These are phyloP conservation scores for Cantharis lateralis DNA, from an alignment of 2,888 invertebrate genomes.

Conservation along the genomic window DNA sequence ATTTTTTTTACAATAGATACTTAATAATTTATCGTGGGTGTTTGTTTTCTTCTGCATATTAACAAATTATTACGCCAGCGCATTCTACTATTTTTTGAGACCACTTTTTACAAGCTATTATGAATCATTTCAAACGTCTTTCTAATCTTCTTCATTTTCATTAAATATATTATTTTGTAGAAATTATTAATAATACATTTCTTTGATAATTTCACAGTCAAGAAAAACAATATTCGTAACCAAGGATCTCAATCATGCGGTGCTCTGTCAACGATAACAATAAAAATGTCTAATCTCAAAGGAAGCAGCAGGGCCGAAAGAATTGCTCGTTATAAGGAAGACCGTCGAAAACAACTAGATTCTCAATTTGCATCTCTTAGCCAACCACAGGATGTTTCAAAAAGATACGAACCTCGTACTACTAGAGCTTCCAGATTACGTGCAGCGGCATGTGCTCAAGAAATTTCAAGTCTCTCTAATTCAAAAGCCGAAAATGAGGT, in stretches of 20 bases:
- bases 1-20: not conserved
- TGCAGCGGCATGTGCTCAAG: slow-evolving; percentile 62
- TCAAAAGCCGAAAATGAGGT: slow-evolving; percentile 34
- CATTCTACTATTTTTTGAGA: too few relatives aligned
- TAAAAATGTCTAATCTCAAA: slow-evolving; percentile 50
- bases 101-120: too few relatives aligned
- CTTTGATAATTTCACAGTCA: slow-evolving; percentile 5
- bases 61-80: too few relatives aligned
- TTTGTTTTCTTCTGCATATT: not conserved
- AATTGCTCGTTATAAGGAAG: slow-evolving; percentile 74
- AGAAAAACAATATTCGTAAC: not conserved
- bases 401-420: slow-evolving; percentile 61
- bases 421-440: slow-evolving; percentile 74
- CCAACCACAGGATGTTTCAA: slow-evolving; percentile 15
- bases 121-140: not conserved
- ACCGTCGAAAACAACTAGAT: slow-evolving; percentile 70
- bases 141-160: not conserved
- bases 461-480: slow-evolving; percentile 10
- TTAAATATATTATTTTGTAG: too few relatives aligned
- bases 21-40: not conserved
- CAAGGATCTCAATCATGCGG: slow-evolving; percentile 12
- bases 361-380: slow-evolving; percentile 54
- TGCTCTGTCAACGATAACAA: not conserved
- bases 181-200: not conserved
- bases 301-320: slow-evolving; percentile 65